These are phyloP conservation scores for Mycetomoellerius zeteki DNA, from an alignment of 1,140 invertebrate species.

Conservation along the genomic window DNA sequence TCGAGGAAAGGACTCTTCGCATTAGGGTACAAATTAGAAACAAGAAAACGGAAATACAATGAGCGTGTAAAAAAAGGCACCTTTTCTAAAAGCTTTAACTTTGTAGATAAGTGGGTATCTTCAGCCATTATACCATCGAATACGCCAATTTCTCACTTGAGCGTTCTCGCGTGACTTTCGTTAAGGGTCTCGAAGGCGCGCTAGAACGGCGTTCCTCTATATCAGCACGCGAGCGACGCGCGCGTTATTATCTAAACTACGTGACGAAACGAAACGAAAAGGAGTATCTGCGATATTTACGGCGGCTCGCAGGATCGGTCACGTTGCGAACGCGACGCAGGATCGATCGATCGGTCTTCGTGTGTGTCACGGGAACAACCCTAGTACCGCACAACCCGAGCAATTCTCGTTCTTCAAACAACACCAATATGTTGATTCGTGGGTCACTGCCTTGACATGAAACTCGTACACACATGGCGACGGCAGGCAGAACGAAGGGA, in stretches of 20 bases:
- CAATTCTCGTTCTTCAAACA: slow-evolving; percentile 83
- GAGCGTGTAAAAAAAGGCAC: slow-evolving; percentile 8
- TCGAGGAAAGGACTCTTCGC: not conserved
- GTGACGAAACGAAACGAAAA: slow-evolving; percentile 62
- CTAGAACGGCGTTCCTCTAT: slow-evolving; percentile 36
- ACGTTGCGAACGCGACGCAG: slow-evolving; percentile 25
- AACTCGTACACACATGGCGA: slow-evolving; percentile 72
- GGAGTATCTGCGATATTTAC: slow-evolving; percentile 64
- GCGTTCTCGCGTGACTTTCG: slow-evolving; percentile 45
- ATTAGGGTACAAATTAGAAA: slow-evolving; percentile 15
- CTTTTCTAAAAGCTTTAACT: slow-evolving; percentile 32
- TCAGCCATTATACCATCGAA: slow-evolving; percentile 38
- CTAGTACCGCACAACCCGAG: slow-evolving; percentile 69
- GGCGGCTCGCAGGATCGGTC: slow-evolving; percentile 62
- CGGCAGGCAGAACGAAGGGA: slow-evolving; percentile 39
- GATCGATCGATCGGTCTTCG: slow-evolving; percentile 69
- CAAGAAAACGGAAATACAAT: not conserved
- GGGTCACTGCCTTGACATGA: slow-evolving; percentile 81
- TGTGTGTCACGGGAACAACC: slow-evolving; percentile 69
- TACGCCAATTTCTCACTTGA: slow-evolving; percentile 45
- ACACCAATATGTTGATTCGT: slow-evolving; percentile 83
- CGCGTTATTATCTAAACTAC: slow-evolving; percentile 69
- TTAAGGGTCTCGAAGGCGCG: slow-evolving; percentile 29
- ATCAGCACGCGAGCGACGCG: slow-evolving; percentile 53
- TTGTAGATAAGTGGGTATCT: slow-evolving; percentile 9